Percentiles rank a stretch among this genome's conserved stretches.
phyloP scores from a whole-genome alignment of 1,140 invertebrate genomes.

The Caenorhabditis tropicalis region DNA sequence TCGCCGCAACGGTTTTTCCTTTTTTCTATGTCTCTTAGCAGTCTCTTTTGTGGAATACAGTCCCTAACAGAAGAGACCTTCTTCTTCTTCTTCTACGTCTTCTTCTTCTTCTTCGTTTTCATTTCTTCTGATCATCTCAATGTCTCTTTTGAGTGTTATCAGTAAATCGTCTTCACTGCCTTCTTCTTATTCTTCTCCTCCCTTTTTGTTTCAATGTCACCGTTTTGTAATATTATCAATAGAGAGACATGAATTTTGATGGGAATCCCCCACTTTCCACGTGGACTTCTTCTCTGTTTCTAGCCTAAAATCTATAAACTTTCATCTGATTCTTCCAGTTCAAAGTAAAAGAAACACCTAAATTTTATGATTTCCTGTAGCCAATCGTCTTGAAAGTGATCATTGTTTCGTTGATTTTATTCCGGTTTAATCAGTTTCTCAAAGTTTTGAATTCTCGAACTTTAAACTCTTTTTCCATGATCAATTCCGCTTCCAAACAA shows the following conservation, averaged over 20 bases:
- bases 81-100: slow-evolving; percentile 4
- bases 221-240: slow-evolving; percentile 9
- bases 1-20: neutral
- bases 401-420: slow-evolving; percentile 6
- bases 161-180: neutral
- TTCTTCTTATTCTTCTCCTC: neutral
- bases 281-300: neutral
- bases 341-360: neutral
- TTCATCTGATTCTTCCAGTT: neutral
- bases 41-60: slow-evolving; percentile 20
- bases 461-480: neutral
- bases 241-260: neutral
- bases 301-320: neutral
- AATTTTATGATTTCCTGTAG: neutral
- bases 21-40: neutral
- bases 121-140: neutral
- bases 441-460: neutral
- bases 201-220: neutral
- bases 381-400: neutral
- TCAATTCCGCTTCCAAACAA: neutral
- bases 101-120: neutral
- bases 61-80: neutral
- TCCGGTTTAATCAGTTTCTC: neutral
- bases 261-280: neutral
- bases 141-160: slow-evolving; percentile 23